phyloP scores from a whole-genome alignment of 64 coral and sea anemone genomes.

The Dendronephthya gigantea region DNA sequence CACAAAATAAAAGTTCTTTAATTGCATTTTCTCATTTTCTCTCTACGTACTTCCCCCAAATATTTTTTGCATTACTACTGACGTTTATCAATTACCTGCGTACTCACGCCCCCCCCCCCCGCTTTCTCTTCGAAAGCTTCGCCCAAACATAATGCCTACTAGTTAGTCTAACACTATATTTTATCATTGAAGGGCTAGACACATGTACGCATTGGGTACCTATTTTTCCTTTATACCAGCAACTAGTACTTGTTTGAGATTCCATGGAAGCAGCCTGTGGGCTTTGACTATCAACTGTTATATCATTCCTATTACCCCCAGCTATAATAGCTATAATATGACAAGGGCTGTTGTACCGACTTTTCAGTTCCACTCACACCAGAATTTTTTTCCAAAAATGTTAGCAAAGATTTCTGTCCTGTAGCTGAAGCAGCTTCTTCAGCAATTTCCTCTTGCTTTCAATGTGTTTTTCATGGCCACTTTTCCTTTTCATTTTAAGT shows the following conservation, averaged over 20 bases:
- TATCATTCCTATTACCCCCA: neutral
- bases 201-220: too few relatives aligned
- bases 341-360: neutral
- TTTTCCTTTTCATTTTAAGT: slow-evolving; percentile 9
- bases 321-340: neutral
- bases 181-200: too few relatives aligned
- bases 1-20: too few relatives aligned
- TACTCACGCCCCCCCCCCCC: too few relatives aligned
- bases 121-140: too few relatives aligned
- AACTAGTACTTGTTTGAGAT: neutral
- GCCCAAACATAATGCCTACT: too few relatives aligned
- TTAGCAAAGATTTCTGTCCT: neutral
- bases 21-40: too few relatives aligned
- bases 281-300: neutral
- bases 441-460: neutral
- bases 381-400: neutral
- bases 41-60: too few relatives aligned
- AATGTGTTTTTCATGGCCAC: neutral
- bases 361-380: neutral
- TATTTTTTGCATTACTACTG: too few relatives aligned
- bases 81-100: too few relatives aligned
- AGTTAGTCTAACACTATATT: too few relatives aligned
- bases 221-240: neutral
- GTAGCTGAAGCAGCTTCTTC: neutral
- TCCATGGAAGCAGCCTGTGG: neutral